Base-by-base conservation (phyloP, 2,113 vertebrate species). In the Neotoma lepida region DNA sequence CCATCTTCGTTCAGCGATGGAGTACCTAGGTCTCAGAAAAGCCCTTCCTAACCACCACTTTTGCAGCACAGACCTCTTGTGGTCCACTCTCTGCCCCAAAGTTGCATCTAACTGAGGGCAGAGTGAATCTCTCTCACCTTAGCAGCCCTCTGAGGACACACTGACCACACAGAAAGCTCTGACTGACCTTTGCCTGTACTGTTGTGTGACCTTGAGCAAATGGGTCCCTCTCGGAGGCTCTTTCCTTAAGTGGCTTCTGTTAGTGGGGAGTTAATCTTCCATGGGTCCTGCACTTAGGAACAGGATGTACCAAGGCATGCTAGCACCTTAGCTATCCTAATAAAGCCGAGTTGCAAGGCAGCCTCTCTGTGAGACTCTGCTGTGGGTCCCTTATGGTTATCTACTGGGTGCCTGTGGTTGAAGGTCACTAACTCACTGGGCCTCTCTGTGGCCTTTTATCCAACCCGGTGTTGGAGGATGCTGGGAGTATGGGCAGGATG, bases 361-460 rank as follows among this genome's bases (percentile, higher is more conserved):
- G 84, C 18, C 41, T 6, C 30, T 66, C 61, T 44, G 28, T 18
- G 61, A 33, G 82, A 3, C 58, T 17, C 80, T 30, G 39, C 18
- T 18, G 9, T 15, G 9, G 41, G 18, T 22, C 24, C 49, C 8
- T 2, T 17, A 39, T 35, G 9, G 26, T 39, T 14, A 22, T 24
- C n/a, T 3, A 0, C 14, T 39, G 8, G 44, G 12, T 0, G 0
- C 41, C 28, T n/a, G n/a, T 6, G 9, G 46, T 9, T 20, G 26
- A 28, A 46, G 54, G 39, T 14, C 1, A 66, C 8, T 28, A 41
- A 13, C 4, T 84, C 39, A 4, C 66, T 5, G 18, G 1, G 3
- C 35, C 63, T 54, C 28, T n/a, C 46, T 9, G 0, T 0, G 54
- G 30, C 84, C 92, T 89, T 44, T 5, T 41, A 18, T 58, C 9